A percentile compares a stretch with the other conserved stretches of the same genome.
Evolutionary conservation across 2,797 vertebrate genomes (phyloP).

Genomic region (Kryptolebias ocellatus): DNA sequence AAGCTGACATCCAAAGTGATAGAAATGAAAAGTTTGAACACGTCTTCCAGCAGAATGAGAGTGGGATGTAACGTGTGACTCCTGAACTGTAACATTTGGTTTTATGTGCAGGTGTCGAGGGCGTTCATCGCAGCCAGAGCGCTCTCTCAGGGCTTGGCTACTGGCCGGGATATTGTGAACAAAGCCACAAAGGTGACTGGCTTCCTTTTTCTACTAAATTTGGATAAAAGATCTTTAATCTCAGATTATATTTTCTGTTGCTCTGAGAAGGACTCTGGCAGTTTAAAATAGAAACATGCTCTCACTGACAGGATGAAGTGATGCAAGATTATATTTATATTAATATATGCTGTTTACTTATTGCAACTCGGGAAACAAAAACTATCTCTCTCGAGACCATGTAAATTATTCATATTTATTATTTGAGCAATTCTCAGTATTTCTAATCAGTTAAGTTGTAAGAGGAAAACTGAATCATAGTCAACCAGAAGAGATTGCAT

Average conservation of each 20-base stretch:
- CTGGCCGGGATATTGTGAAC: conserved; percentile 86
- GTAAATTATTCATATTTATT: neutral
- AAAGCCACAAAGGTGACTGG: conserved; percentile 85
- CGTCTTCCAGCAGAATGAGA: neutral
- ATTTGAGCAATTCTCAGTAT: neutral
- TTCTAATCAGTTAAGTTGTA: no score
- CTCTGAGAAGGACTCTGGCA: neutral
- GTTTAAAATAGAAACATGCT: neutral
- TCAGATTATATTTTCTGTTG: conserved; percentile 4
- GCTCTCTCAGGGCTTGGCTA: conserved; percentile 86
- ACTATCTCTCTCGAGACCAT: neutral
- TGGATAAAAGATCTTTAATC: neutral
- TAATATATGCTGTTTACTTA: neutral
- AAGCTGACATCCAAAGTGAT: neutral
- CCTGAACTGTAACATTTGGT: conserved; percentile 1
- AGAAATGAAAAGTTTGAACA: neutral
- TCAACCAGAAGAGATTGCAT: neutral
- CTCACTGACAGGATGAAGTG: neutral
- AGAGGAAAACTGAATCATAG: neutral
- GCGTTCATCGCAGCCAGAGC: conserved; percentile 87
- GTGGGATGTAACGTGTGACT: neutral
- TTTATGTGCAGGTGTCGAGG: conserved; percentile 80
- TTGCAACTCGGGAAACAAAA: neutral
- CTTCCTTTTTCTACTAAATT: neutral
- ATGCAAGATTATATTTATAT: neutral